These are phyloP conservation scores for Apus apus DNA, from an alignment of 2,113 vertebrate species.

Conservation along the genomic window DNA sequence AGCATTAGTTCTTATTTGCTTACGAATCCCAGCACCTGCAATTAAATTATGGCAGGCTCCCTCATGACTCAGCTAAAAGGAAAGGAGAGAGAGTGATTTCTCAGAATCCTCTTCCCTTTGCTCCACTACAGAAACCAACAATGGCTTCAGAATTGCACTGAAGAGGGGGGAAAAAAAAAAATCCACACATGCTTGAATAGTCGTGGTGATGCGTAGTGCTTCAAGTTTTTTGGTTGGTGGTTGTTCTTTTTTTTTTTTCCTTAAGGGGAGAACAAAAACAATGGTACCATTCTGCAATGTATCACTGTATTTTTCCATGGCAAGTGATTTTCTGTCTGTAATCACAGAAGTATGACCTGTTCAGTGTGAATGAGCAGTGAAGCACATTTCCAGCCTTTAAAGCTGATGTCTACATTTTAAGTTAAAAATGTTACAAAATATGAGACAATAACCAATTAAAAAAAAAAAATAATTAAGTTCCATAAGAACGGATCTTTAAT, in stretches of 20 bases:
- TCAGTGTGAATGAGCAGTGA: background rate
- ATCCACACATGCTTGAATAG: background rate
- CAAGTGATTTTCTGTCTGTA: background rate
- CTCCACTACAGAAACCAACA: constrained; percentile 7
- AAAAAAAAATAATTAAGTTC: background rate
- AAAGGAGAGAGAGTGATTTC: constrained; percentile 11
- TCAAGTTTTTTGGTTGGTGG: background rate
- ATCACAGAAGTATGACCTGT: background rate
- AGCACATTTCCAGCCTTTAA: background rate
- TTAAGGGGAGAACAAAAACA: background rate
- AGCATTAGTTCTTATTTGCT: constrained; percentile 19
- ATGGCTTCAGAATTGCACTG: background rate
- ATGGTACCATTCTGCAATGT: background rate
- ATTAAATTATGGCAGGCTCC: constrained; percentile 50
- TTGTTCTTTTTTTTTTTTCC: background rate
- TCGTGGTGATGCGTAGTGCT: background rate
- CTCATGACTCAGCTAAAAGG: constrained; percentile 61
- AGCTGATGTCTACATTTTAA: background rate
- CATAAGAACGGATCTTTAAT: background rate
- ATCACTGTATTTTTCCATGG: background rate
- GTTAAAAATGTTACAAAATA: background rate
- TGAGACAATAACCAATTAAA: background rate
- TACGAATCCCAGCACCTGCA: constrained; percentile 44
- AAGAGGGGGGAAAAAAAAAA: background rate
- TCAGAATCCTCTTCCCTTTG: constrained; percentile 24